Evolutionary conservation across 2,888 invertebrate species (phyloP).

Genomic region (Sphinx pinastri): DNA sequence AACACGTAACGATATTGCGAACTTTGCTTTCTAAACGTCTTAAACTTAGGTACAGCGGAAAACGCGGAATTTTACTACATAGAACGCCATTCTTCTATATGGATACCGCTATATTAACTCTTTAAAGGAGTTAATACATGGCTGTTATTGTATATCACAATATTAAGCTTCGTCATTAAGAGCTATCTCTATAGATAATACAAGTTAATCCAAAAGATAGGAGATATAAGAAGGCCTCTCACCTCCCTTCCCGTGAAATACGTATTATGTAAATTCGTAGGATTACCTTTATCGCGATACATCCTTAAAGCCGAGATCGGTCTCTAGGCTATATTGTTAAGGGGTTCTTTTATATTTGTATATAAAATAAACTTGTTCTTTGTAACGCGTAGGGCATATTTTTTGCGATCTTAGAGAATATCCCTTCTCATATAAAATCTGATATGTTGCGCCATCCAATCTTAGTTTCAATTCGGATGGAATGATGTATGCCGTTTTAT

Average conservation of each 20-base stretch:
- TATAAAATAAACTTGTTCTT: conserved; percentile 25
- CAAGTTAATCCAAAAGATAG: conserved; percentile 20
- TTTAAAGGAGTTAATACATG: not conserved
- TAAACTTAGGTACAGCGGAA: conserved; percentile 3
- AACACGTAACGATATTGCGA: conserved; percentile 13
- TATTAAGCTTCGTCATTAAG: not conserved
- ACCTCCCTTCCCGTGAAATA: conserved; percentile 31
- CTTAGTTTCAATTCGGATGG: conserved; percentile 18
- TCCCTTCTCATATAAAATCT: conserved; percentile 13
- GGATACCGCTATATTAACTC: not conserved
- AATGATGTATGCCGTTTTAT: conserved; percentile 12
- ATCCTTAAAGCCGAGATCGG: conserved; percentile 46
- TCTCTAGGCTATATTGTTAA: conserved; percentile 43
- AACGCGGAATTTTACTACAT: conserved; percentile 11
- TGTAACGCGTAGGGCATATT: conserved; percentile 25
- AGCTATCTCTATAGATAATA: conserved; percentile 6
- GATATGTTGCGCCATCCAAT: conserved; percentile 14
- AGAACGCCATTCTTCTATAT: not conserved
- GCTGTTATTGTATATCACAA: not conserved
- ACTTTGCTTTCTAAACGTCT: conserved; percentile 12
- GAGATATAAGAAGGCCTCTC: conserved; percentile 20
- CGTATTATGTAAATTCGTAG: conserved; percentile 63
- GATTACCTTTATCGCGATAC: conserved; percentile 61
- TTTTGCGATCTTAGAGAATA: conserved; percentile 8
- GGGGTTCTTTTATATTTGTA: conserved; percentile 39